A percentile compares a stretch with the other conserved stretches of the same genome.
Conservation (phyloP, 2,113 vertebrate species). For the Cariama cristata region DNA sequence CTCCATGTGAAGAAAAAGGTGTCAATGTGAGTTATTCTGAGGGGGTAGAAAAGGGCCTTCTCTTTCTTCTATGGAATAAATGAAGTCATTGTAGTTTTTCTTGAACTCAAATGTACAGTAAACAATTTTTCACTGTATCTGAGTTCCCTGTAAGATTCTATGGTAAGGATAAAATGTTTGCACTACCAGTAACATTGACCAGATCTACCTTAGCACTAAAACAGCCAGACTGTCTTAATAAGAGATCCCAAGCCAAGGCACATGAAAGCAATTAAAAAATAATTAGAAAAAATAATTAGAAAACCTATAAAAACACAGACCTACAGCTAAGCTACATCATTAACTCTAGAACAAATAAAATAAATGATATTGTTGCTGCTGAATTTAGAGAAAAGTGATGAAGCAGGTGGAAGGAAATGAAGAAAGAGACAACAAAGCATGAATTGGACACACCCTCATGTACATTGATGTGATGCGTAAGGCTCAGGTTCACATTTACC, state of each 20-base stretch:
- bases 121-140: constrained; percentile 10
- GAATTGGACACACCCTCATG: background rate
- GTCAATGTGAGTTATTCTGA: background rate
- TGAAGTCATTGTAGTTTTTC: background rate
- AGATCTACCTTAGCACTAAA: constrained; percentile 41
- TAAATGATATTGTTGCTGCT: background rate
- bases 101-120: constrained; percentile 25
- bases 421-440: background rate
- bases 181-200: constrained; percentile 6
- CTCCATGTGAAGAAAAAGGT: background rate
- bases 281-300: constrained; percentile 64
- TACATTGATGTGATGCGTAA: background rate
- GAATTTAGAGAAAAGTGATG: background rate
- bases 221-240: constrained; percentile 34
- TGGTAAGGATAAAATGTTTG: background rate
- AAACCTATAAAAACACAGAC: constrained; percentile 53
- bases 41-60: background rate
- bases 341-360: constrained; percentile 42
- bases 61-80: constrained; percentile 48
- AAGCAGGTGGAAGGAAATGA: background rate
- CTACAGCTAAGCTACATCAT: constrained; percentile 32
- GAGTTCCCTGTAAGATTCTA: background rate
- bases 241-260: constrained; percentile 26
- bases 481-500: background rate
- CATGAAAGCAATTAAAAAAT: constrained; percentile 63